Percentiles rank a stretch among this genome's conserved stretches.
phyloP scores from a whole-genome alignment of 1,140 invertebrate species.

The Aphelinus atriplicis region DNA sequence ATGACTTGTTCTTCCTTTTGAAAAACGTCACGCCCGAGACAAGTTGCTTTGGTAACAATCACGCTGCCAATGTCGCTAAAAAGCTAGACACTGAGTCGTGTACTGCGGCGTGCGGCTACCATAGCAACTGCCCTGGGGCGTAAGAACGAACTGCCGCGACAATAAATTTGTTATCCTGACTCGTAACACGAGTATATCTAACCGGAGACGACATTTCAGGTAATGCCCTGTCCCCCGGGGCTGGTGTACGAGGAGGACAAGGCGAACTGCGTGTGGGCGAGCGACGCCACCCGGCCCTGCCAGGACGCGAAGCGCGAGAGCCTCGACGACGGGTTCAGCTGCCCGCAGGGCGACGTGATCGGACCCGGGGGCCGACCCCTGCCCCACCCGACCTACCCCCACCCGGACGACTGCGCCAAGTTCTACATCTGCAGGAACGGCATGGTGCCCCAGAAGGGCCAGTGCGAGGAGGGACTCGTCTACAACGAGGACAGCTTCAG shows the following conservation, averaged over 20 bases:
- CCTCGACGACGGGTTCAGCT: conserved; percentile 80
- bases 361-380: conserved; percentile 76
- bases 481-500: conserved; percentile 84
- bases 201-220: conserved; percentile 37
- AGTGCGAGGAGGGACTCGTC: conserved; percentile 79
- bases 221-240: conserved; percentile 81
- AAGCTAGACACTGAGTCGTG: no score
- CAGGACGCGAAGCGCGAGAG: conserved; percentile 73
- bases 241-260: conserved; percentile 81
- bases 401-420: conserved; percentile 84
- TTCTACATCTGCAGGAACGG: conserved; percentile 88
- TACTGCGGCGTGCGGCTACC: no score
- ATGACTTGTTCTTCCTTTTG: no score
- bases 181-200: no score
- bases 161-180: no score
- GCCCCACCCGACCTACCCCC: conserved; percentile 83
- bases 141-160: no score
- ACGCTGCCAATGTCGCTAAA: no score
- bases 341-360: conserved; percentile 76
- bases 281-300: conserved; percentile 72
- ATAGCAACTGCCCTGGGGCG: no score
- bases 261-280: conserved; percentile 80
- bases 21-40: no score
- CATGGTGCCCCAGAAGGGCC: conserved; percentile 78
- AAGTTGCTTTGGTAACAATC: no score